Conservation (phyloP, 2,113 vertebrate species). For the Pteropus alecto region DNA sequence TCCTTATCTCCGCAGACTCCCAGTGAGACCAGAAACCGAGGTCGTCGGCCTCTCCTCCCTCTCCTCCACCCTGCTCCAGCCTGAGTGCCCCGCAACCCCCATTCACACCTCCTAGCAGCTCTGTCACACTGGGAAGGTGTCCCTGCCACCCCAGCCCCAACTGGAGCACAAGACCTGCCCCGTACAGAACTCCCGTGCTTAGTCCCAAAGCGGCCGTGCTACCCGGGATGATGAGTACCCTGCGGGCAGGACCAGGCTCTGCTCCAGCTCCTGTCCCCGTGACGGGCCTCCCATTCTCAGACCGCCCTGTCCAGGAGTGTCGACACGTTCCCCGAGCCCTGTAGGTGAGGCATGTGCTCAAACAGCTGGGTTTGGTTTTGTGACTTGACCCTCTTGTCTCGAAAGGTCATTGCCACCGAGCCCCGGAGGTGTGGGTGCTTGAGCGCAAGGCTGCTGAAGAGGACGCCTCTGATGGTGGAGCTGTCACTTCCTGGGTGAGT, state of each 20-base stretch:
- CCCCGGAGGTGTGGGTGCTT: background rate
- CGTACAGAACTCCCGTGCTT: fast-evolving
- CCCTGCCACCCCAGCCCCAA: background rate
- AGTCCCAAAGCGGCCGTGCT: fast-evolving
- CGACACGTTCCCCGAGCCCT: fast-evolving
- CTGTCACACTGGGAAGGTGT: background rate
- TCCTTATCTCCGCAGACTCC: fast-evolving
- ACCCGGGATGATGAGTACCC: fast-evolving
- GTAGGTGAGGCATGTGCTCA: fast-evolving
- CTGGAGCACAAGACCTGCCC: too few species aligned
- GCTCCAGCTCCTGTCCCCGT: fast-evolving
- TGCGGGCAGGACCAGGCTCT: fast-evolving
- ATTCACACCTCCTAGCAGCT: fast-evolving
- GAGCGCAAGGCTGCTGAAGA: fast-evolving
- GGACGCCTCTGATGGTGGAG: fast-evolving
- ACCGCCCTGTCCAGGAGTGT: fast-evolving
- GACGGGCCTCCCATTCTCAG: background rate
- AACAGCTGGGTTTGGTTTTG: background rate
- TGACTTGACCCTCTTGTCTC: background rate
- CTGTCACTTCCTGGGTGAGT: background rate
- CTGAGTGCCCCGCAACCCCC: fast-evolving
- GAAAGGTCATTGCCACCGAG: background rate
- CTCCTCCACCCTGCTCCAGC: too few species aligned
- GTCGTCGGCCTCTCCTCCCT: fast-evolving
- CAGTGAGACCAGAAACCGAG: fast-evolving